Evolutionary conservation across 2,888 invertebrate species (phyloP).

Genomic region (Thalpophila matura): DNA sequence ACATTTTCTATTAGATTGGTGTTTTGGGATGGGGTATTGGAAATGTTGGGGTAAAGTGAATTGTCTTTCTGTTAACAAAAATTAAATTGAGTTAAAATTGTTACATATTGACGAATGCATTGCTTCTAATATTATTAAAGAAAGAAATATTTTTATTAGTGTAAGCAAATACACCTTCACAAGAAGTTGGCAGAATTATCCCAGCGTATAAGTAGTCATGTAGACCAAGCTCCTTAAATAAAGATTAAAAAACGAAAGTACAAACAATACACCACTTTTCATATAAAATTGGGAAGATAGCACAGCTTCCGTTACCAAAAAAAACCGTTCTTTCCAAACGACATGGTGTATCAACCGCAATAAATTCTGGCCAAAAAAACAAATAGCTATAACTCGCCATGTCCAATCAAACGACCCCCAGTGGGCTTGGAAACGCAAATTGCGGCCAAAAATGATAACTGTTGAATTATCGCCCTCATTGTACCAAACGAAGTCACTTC

Average conservation of each 20-base stretch:
- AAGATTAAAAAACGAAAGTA: no score
- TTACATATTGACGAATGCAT: conserved; percentile 17
- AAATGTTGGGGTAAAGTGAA: conserved; percentile 2
- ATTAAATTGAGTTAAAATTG: conserved; percentile 6
- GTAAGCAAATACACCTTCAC: no score
- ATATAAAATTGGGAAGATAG: conserved; percentile 5
- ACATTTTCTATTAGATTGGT: conserved; percentile 40
- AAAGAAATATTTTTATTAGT: no score
- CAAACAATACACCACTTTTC: not conserved
- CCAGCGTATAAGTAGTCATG: no score
- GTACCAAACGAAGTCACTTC: conserved; percentile 76
- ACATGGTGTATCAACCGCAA: conserved; percentile 56
- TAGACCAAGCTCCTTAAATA: no score
- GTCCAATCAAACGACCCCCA: conserved; percentile 82
- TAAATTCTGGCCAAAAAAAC: conserved; percentile 69
- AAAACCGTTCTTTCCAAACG: conserved; percentile 29
- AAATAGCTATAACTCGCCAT: conserved; percentile 73
- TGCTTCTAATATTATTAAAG: no score
- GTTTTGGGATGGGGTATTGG: conserved; percentile 21
- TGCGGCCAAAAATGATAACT: conserved; percentile 85
- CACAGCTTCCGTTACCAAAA: not conserved
- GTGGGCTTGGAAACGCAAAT: conserved; percentile 75
- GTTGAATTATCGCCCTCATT: conserved; percentile 75
- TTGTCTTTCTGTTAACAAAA: not conserved
- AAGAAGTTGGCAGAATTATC: no score